Evolutionary conservation across 2,888 invertebrate species (phyloP), one percentile per base, ranked within the genome.

Genomic region (Holacanthella duospinosa): DNA sequence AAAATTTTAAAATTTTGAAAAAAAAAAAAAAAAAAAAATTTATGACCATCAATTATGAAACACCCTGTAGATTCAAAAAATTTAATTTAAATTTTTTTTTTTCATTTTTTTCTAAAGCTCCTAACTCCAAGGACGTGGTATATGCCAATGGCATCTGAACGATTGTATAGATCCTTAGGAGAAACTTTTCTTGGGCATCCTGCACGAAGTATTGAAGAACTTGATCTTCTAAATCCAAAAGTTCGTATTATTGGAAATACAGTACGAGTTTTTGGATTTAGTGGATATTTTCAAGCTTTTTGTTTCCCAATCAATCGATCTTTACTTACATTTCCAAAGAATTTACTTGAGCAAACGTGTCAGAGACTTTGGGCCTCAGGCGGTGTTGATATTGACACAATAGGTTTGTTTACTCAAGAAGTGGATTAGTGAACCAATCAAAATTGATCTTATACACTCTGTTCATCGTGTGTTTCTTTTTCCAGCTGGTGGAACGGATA

Each of bases 111-210:
- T 36, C 9, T 16, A 9, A 4, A 48, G 48, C 48, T 48, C 19
- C 48, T 48, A n/a, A 48, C 48, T 21, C 59, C 64, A 48, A 25
- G 64, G 19, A 59, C 36, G n/a, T 64, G 62, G 26, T 64, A 59
- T 48, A 56, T 64, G 24, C 58, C 64, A 24, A 59, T 44, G 36
- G 64, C 56, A 55, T 62, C 55, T n/a, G 62, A 64, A 55, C 43
- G 55, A 28, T 25, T 64, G 55, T 59, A 62, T 24, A 29, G 65
- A 53, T 25, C 60, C n/a, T 58, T 56, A 29, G 65, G 62, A 21
- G 65, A 65, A 57, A 29, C 55, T 21, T 65, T 65, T 43, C 44
- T 65, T 24, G 44, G 58, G 21, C 59, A 62, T 19, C 65, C 65
- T 16, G 65, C 62, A 26, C 56, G 60, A 29, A 58, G 62, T 16